Base-by-base conservation (phyloP, 1,140 invertebrate species). In the Zaprionus nigranus region DNA sequence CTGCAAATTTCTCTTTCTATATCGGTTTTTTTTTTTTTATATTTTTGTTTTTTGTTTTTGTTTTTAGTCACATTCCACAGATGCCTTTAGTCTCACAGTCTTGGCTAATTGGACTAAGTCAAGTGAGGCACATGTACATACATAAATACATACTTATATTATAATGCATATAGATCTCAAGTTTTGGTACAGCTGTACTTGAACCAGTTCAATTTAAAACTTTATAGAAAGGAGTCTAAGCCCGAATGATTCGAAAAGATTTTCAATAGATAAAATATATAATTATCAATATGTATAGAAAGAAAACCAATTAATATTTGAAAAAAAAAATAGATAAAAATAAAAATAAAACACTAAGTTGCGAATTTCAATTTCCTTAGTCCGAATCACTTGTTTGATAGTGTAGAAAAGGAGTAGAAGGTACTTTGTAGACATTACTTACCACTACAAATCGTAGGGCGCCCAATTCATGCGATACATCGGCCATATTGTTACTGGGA, bases 401-500 rank as follows among this genome's bases (percentile, higher is more conserved):
- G 17, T 49, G n/a, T 9, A 22, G 46, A n/a, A 49, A 12, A 6
- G 3, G 9, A 1, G 20, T 1, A 20, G 9, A 17, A 40, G 38
- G 13, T 43, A 43, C 40, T 49, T 22, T 9, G 46, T 4, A n/a
- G n/a, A 13, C 20, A 22, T 20, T 66, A 92, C 91, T 92, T 78
- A 92, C 91, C 88, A 92, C 86, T 58, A 92, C 91, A 75, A 90
- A 91, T 56, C 91, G 88, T 56, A 92, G 75, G 54, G 91, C 85
- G 58, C 91, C 91, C 64, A 92, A 72, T 71, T 92, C 91, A 66
- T 92, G 91, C 34, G 91, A 91, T 68, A 92, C 88, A 78, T 92
- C 91, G 70, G 91, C 78, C 91, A 92, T 92, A 63, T 64, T 85
- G 64, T 61, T 66, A 26, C 51, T 76, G 22, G 46, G 58, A 46